Evolutionary conservation across 2,797 vertebrate species (phyloP).

Genomic region (Falco columbarius): DNA sequence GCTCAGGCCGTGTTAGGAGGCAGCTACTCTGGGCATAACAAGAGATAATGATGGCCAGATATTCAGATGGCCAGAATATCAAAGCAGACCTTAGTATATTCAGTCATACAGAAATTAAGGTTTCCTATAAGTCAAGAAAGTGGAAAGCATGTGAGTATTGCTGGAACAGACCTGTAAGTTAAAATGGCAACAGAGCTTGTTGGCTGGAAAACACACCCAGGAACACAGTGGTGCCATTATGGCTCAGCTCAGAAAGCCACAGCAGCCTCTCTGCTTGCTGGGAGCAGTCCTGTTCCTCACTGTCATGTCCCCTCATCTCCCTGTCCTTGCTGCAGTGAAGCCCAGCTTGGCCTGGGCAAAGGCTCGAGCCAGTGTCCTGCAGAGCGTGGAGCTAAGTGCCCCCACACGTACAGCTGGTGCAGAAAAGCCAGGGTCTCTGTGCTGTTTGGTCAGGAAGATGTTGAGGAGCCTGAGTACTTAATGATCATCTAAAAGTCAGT

Average conservation of each 20-base stretch:
- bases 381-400: not conserved
- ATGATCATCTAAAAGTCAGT: not conserved
- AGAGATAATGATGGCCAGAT: not conserved
- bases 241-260: not conserved
- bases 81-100: not conserved
- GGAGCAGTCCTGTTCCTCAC: not conserved
- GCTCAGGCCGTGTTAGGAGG: not conserved
- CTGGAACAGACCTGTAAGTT: not conserved
- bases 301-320: not conserved
- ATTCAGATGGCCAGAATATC: not conserved
- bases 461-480: not conserved
- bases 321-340: not conserved
- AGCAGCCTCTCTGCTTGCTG: not conserved
- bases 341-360: not conserved
- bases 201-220: not conserved
- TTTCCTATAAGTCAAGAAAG: not conserved
- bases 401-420: too few relatives aligned
- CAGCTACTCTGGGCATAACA: not conserved
- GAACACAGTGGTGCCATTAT: rapidly evolving
- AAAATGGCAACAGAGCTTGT: not conserved
- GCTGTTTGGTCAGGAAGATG: not conserved
- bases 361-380: not conserved
- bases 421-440: not conserved
- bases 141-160: not conserved
- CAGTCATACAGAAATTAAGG: not conserved